Evolutionary conservation across 2,797 vertebrate genomes (phyloP), one percentile per base, ranked within the genome.

Genomic region (Petrocephalus schoutedeni): DNA sequence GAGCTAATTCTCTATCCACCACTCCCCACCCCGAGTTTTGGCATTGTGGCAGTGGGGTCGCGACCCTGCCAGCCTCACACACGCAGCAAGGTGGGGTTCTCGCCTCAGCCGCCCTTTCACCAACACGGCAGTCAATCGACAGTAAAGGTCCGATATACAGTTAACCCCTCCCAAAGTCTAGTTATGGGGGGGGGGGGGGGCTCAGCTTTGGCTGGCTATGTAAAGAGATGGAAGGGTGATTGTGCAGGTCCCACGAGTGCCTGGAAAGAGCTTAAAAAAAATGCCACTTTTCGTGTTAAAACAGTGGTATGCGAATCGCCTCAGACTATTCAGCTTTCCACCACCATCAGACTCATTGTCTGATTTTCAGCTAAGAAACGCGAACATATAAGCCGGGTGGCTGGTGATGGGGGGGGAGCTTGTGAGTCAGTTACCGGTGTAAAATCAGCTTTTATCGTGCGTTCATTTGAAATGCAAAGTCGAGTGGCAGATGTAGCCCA

Each of bases 391-490:
- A 23, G 82, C 41, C 4, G 16, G 71, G 28, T 14, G 71, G 32
- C 6, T 41, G 61, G 61, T 41, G 36, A 41, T 41, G 36, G 16
- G 5, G 74, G 36, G 12, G 32, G 23, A 0, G 14, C 14, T 41
- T 21, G 90, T 91, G 88, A 92, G 90, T 91, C 92, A 91, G 89
- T 89, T 91, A 90, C 90, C 87, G 88, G 90, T 88, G 93, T 89
- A 93, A 93, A 94, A 90, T 92, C 90, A 87, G 86, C 93, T 94
- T 95, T 94, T 94, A 93, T 94, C 93, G 93, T 95, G 90, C 94
- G 94, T 94, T 94, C 92, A 95, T 94, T 94, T 93, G 93, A 94
- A 95, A 95, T 94, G 94, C 92, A 94, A 93, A 95, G 93, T 90
- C 87, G 82, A 82, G 89, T 93, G 90, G 90, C 91, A 93, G 92